Conservation (phyloP, 1,140 invertebrate genomes). For the Papilio aristodemus region DNA sequence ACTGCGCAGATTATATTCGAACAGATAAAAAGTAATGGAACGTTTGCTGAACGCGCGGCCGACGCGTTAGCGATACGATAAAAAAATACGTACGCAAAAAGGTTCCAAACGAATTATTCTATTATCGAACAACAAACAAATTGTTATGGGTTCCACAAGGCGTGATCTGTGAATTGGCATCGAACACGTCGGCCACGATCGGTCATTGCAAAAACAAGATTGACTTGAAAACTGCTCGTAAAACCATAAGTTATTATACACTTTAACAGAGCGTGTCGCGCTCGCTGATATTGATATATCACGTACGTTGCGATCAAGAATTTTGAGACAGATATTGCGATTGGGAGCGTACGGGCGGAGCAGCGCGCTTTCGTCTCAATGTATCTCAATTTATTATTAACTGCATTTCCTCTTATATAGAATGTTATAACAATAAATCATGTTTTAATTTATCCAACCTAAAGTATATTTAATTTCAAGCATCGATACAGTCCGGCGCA, state of each 20-base stretch:
- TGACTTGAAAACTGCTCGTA: slow-evolving; percentile 28
- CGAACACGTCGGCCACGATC: slow-evolving; percentile 9
- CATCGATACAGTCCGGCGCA: background rate
- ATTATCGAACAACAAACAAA: slow-evolving; percentile 25
- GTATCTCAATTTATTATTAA: too few species aligned
- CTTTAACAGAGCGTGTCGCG: slow-evolving; percentile 24
- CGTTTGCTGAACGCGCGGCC: slow-evolving; percentile 6
- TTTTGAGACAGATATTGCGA: background rate
- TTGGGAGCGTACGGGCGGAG: background rate
- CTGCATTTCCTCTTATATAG: too few species aligned
- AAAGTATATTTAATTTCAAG: background rate
- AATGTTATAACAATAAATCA: too few species aligned
- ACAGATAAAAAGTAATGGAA: slow-evolving; percentile 18
- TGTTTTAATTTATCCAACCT: background rate
- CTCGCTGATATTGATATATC: background rate
- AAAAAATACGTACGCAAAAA: slow-evolving; percentile 12
- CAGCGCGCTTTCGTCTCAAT: slow-evolving; percentile 8
- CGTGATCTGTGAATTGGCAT: slow-evolving; percentile 18
- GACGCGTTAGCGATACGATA: slow-evolving; percentile 14
- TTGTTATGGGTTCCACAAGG: background rate
- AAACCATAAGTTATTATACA: slow-evolving; percentile 10
- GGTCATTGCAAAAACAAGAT: slow-evolving; percentile 17
- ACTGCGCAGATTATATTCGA: slow-evolving; percentile 16
- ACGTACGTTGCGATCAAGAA: background rate
- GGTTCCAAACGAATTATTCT: background rate